Base-by-base conservation (phyloP, 2,888 invertebrate genomes). In the Campaea margaritaria region DNA sequence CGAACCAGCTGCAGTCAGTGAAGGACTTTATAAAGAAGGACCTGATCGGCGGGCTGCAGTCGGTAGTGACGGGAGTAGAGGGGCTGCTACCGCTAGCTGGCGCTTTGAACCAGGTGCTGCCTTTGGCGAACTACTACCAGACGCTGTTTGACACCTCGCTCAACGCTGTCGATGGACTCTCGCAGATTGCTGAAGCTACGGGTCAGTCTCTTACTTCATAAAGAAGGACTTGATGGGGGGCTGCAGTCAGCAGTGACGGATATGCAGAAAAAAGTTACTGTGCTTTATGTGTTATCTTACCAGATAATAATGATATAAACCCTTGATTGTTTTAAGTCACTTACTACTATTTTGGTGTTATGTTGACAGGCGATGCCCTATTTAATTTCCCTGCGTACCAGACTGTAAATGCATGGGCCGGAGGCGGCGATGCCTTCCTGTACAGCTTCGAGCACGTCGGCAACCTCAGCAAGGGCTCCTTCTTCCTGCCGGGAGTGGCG, bases 341-440 rank as follows among this genome's bases (percentile, higher is more conserved):
- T n/a, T n/a, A n/a, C n/a, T n/a, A n/a, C n/a, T n/a, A n/a, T n/a
- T 31, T 31, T 31, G 1, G 7, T 31, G 31, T 31, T 31, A 9
- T 31, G 31, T 31, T 12, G 15, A 13, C 86, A 93, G 96, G 94
- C 21, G 96, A 96, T 77, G 96, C 96, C 0, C 79, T 96, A 14
- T 96, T 96, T 76, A 96, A 96, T 77, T 93, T 95, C 51, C 96
- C 96, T 0, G 96, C 96, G 0, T 95, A 95, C 76, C 85, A 96
- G 48, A 95, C 95, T 5, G 95, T 95, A 0, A 91, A 94, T 64
- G 90, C 94, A n/a, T 96, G 96, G 96, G 94, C 94, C 61, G 83
- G 89, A 46, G 86, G 91, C 0, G 93, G 94, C 0, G 93, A 95
- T 0, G 93, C 96, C 0, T 96, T 93, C 77, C 90, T 96, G 52